Conservation (phyloP, 1,140 invertebrate species). For the Drosophila guanche region DNA sequence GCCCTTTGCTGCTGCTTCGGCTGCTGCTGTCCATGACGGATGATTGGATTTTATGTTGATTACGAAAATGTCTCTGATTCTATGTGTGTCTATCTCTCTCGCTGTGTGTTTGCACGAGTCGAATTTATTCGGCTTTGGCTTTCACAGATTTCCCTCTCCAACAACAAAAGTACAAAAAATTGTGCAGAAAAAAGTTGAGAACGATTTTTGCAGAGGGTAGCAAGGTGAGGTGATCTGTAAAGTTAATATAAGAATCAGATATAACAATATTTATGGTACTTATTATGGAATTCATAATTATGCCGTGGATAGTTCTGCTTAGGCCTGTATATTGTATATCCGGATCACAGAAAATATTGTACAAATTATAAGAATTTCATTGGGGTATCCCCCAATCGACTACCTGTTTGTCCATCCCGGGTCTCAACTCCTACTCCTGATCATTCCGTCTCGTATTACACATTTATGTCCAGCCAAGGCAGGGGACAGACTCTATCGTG, state of each 20-base stretch:
- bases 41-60: conserved; percentile 82
- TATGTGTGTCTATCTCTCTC: conserved; percentile 14
- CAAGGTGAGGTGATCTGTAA: background rate
- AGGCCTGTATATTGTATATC: too few relatives aligned
- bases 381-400: background rate
- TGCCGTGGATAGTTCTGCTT: background rate
- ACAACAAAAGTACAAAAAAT: too few relatives aligned
- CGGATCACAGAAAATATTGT: too few relatives aligned
- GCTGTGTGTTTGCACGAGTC: conserved; percentile 21
- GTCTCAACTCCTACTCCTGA: too few relatives aligned
- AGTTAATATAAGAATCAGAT: background rate
- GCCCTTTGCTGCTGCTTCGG: conserved; percentile 56
- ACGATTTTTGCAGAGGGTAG: conserved; percentile 27
- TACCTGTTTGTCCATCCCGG: background rate
- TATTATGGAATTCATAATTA: too few relatives aligned
- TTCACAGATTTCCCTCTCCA: conserved; percentile 14
- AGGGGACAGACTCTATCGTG: background rate
- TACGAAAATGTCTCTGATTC: conserved; percentile 66
- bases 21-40: conserved; percentile 73
- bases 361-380: background rate
- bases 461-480: conserved; percentile 28
- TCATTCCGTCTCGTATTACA: conserved; percentile 21
- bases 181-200: conserved; percentile 16
- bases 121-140: conserved; percentile 45
- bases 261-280: background rate